Evolutionary conservation across 1,140 invertebrate genomes (phyloP).

Genomic region (Schlechtendalia chinensis): DNA sequence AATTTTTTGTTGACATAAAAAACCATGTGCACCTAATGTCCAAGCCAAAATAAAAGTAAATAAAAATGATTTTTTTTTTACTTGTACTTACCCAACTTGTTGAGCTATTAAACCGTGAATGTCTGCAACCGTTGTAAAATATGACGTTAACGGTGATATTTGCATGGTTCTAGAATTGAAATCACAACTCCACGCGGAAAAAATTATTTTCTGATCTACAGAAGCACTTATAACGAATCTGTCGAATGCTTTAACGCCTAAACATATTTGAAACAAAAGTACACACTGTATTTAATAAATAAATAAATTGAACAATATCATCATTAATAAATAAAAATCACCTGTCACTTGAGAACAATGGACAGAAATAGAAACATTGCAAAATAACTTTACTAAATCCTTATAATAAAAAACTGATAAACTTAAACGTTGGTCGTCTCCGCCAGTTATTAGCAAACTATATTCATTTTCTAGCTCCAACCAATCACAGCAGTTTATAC

Average conservation of each 20-base stretch:
- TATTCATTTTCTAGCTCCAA: constrained; percentile 29
- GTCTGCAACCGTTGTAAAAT: constrained; percentile 46
- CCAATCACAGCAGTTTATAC: constrained; percentile 63
- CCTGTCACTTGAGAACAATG: constrained; percentile 50
- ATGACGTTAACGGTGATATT: constrained; percentile 13
- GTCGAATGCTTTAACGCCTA: constrained; percentile 17
- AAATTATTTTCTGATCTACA: constrained; percentile 45
- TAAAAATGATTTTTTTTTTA: background rate
- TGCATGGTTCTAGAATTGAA: background rate
- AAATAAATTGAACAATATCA: background rate
- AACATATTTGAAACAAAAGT: background rate
- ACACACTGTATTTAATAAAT: background rate
- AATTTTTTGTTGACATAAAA: no score
- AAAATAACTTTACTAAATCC: background rate
- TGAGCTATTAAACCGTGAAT: constrained; percentile 39
- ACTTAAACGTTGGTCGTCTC: constrained; percentile 47
- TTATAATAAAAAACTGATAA: constrained; percentile 21
- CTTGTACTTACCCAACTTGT: constrained; percentile 6
- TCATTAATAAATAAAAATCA: constrained; percentile 10
- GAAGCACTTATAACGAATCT: constrained; percentile 35
- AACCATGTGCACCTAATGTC: background rate
- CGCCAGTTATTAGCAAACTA: constrained; percentile 48
- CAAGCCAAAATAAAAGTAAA: background rate
- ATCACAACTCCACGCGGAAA: constrained; percentile 33
- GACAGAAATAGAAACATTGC: background rate